Evolutionary conservation across 2,797 vertebrate genomes (phyloP).

Genomic region (Monodelphis domestica): DNA sequence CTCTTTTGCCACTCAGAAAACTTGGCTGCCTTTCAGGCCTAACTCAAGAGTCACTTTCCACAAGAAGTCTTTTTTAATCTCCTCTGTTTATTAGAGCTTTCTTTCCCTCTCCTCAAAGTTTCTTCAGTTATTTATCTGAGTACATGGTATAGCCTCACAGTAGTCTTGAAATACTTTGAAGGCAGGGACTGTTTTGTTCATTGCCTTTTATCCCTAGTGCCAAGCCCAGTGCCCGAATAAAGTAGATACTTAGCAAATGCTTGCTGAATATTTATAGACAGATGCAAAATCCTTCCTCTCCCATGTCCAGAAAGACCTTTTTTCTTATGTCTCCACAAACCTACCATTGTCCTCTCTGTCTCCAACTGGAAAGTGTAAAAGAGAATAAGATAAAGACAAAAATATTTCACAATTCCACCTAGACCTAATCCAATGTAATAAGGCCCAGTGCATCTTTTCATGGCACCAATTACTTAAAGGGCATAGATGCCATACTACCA

Average conservation of each 20-base stretch:
- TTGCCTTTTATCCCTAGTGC: not conserved
- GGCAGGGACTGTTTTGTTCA: not conserved
- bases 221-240: not conserved
- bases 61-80: not conserved
- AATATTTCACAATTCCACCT: conserved; percentile 68
- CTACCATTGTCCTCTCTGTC: not conserved
- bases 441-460: conserved; percentile 82
- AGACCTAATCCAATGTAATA: conserved; percentile 82
- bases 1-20: not conserved
- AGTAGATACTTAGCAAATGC: not conserved
- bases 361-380: conserved; percentile 49
- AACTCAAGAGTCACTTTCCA: not conserved
- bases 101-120: not conserved
- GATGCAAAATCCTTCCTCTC: not conserved
- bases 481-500: conserved; percentile 81
- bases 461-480: conserved; percentile 86
- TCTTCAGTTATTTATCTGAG: not conserved
- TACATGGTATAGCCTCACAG: not conserved
- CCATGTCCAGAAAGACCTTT: not conserved
- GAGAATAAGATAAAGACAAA: conserved; percentile 69
- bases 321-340: not conserved
- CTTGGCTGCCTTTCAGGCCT: not conserved
- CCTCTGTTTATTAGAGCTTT: not conserved
- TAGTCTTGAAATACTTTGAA: not conserved
- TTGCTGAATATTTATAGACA: not conserved